Conservation (phyloP, 2,888 invertebrate genomes). For the Ethmia dodecea region DNA sequence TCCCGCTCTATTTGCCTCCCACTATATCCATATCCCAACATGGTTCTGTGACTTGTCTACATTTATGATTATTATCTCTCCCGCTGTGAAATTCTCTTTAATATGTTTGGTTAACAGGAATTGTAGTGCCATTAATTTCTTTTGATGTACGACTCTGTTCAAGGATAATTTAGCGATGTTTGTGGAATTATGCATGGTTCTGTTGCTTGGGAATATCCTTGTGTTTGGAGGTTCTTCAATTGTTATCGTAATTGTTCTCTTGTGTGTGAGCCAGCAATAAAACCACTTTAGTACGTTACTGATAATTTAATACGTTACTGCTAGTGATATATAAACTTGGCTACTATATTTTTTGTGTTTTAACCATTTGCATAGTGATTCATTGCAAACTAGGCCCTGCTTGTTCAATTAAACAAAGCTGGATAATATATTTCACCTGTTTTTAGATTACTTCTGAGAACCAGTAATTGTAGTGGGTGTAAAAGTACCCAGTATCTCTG, state of each 20-base stretch:
- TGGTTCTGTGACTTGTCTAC: constrained; percentile 13
- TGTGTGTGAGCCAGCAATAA: background rate
- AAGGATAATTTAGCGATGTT: constrained; percentile 3
- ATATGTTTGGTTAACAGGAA: constrained; percentile 1
- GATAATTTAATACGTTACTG: no score
- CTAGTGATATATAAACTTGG: no score
- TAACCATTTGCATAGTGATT: no score
- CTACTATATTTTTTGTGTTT: no score
- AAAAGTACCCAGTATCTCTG: constrained; percentile 32
- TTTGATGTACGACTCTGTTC: constrained; percentile 3
- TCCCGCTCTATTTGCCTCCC: constrained; percentile 42
- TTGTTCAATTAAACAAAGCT: constrained; percentile 1
- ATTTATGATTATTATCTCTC: constrained; percentile 18
- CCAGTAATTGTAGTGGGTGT: constrained; percentile 36
- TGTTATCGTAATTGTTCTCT: constrained; percentile 8
- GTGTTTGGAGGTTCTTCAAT: constrained; percentile 13
- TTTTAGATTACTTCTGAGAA: constrained; percentile 17
- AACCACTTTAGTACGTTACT: no score
- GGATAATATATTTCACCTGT: no score
- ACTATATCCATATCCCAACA: constrained; percentile 26
- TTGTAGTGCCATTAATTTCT: constrained; percentile 1
- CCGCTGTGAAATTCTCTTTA: constrained; percentile 11
- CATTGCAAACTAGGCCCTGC: no score
- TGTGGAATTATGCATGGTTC: constrained; percentile 8
- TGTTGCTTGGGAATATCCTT: constrained; percentile 14